Percentiles rank a stretch among this genome's conserved stretches.
Conservation (phyloP, 2,113 vertebrate genomes). For the Pica pica region DNA sequence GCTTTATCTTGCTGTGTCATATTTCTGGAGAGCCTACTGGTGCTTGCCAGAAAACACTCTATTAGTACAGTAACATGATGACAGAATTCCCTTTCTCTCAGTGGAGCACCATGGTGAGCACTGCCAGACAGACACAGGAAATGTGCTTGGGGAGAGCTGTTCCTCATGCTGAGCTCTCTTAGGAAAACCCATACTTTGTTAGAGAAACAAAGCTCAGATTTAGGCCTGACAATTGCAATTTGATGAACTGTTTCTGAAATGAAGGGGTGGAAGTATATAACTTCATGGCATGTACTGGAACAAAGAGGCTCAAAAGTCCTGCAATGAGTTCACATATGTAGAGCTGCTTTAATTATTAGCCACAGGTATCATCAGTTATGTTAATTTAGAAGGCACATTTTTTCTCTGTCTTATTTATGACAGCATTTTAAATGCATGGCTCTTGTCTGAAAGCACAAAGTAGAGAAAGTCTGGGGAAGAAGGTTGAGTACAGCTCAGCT, state of each 20-base stretch:
- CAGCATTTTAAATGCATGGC: not conserved
- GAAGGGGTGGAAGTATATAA: not conserved
- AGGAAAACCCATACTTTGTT: not conserved
- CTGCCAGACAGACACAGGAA: not conserved
- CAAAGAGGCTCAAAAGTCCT: not conserved
- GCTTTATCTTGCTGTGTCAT: not conserved
- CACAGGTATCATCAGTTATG: fast-evolving
- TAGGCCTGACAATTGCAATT: not conserved
- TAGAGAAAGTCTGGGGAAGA: not conserved
- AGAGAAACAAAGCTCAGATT: not conserved
- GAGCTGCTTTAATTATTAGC: not conserved
- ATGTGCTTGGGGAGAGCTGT: not conserved
- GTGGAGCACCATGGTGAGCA: not conserved
- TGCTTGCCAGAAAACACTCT: constrained; percentile 14
- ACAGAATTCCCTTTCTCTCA: not conserved
- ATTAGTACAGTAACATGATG: not conserved
- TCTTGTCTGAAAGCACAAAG: not conserved
- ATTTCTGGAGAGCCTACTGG: constrained; percentile 10
- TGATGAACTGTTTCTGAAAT: not conserved
- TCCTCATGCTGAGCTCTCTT: not conserved
- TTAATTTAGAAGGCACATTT: not conserved
- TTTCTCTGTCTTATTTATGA: not conserved
- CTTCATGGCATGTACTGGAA: not conserved
- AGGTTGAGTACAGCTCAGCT: not conserved
- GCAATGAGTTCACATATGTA: not conserved